These are phyloP conservation scores for Heliconius hortense DNA, from an alignment of 2,888 invertebrate species.

Conservation along the genomic window DNA sequence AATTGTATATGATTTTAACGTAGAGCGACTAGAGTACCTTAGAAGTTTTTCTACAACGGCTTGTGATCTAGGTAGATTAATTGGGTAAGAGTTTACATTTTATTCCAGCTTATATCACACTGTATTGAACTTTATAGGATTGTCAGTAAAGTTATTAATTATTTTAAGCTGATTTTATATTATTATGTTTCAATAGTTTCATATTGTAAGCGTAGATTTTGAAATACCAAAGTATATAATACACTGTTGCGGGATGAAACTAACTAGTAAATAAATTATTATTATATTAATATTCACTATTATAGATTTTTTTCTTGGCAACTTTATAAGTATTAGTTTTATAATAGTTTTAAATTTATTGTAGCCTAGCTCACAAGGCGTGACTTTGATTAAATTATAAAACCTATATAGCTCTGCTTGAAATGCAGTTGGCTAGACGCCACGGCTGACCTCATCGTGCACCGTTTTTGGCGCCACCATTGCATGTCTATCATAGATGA, in stretches of 20 bases:
- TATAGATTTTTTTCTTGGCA: background rate
- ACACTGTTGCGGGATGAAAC: background rate
- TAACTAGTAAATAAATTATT: background rate
- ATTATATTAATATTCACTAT: background rate
- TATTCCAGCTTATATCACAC: background rate
- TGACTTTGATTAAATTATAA: slow-evolving; percentile 26
- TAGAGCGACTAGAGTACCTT: background rate
- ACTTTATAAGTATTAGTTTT: background rate
- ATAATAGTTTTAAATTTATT: background rate
- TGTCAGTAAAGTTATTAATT: background rate
- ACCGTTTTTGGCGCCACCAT: slow-evolving; percentile 75
- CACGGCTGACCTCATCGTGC: slow-evolving; percentile 71
- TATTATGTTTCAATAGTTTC: background rate
- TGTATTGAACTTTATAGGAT: too few species aligned
- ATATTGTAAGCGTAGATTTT: background rate
- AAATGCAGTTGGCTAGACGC: slow-evolving; percentile 33
- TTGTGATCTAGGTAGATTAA: background rate
- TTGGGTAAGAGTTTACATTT: background rate
- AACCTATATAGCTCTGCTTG: slow-evolving; percentile 15
- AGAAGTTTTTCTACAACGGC: background rate
- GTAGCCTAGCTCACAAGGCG: background rate
- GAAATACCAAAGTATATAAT: background rate
- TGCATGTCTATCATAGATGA: slow-evolving; percentile 68
- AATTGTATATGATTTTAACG: too few species aligned
- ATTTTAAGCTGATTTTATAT: background rate